A percentile compares a stretch with the other conserved stretches of the same genome.
phyloP scores from a whole-genome alignment of 2,797 vertebrate species.

The Crocidura indochinensis region DNA sequence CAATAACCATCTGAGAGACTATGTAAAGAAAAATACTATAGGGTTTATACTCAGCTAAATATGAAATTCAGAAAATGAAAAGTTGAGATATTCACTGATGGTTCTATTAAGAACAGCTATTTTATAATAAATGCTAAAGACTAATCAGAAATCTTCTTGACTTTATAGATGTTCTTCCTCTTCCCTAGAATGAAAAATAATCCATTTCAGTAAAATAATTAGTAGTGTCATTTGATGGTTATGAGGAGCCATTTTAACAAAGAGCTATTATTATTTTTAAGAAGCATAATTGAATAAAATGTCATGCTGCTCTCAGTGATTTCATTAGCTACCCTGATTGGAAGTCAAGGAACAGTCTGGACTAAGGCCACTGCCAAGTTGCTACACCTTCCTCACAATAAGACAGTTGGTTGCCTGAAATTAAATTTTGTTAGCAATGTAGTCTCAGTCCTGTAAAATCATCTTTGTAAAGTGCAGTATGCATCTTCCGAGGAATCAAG shows the following conservation, averaged over 20 bases:
- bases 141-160: slow-evolving; percentile 47
- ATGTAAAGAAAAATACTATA: not conserved
- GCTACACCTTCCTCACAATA: not conserved
- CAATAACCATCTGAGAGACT: not conserved
- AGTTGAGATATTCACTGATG: not conserved
- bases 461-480: not conserved
- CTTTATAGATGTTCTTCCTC: slow-evolving; percentile 28
- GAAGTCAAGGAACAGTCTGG: slow-evolving; percentile 51
- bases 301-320: slow-evolving; percentile 44
- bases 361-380: not conserved
- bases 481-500: not conserved
- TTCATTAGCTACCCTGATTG: slow-evolving; percentile 56
- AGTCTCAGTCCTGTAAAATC: not conserved
- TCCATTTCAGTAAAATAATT: slow-evolving; percentile 60
- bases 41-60: not conserved
- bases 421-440: not conserved
- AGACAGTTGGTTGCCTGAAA: not conserved
- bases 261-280: slow-evolving; percentile 72
- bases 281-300: slow-evolving; percentile 47
- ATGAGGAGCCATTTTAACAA: slow-evolving; percentile 65
- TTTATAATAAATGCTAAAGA: slow-evolving; percentile 39
- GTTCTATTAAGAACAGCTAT: not conserved
- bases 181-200: slow-evolving; percentile 56
- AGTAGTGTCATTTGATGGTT: slow-evolving; percentile 56
- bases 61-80: not conserved